Base-by-base conservation (phyloP, 2,888 invertebrate species). In the Incurvaria masculella region DNA sequence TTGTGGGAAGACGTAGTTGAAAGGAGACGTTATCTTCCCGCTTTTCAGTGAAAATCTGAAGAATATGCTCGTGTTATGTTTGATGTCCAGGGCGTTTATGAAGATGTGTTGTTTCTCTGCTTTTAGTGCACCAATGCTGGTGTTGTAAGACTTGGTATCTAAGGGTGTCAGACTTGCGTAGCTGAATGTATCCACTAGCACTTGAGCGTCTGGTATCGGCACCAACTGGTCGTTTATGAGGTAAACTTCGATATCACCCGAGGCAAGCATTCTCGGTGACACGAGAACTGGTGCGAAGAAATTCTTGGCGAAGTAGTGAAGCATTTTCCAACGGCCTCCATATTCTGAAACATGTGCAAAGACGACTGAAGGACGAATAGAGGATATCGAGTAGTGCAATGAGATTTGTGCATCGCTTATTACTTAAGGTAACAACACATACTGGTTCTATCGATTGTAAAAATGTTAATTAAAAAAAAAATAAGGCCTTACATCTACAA, bases 231-330 rank as follows among this genome's bases (percentile, higher is more conserved):
- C 90, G 45, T 89, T 88, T 11, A 88, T 75, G 1, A 87, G 64
- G 45, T 83, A 86, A 11, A 89, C 68, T 47, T 81, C 74, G 0
- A 89, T 66, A 21, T 81, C 69, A 17, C 80, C 70, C 0, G 72
- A 61, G 1, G 62, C 47, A 10, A 79, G 72, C 14, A 83, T 62
- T 38, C 85, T 75, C 1, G 83, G 83, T 1, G 82, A 86, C 16
- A 91, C 81, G 18, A 90, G 76, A 19, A 89, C 73, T 1, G 91
- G 91, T 0, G 89, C 84, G 63, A 97, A 93, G 63, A 97, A 96
- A 2, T 89, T 81, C 55, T 81, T 82, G 0, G 92, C 92, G 67
- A 85, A 95, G 67, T 97, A 94, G 60, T 98, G 97, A 2, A 94
- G 71, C 83, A 91, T 86, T 69, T 94, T 94, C 92, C 92, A 93